Base-by-base conservation (phyloP, 2,113 vertebrate species). In the Fulmarus glacialis region DNA sequence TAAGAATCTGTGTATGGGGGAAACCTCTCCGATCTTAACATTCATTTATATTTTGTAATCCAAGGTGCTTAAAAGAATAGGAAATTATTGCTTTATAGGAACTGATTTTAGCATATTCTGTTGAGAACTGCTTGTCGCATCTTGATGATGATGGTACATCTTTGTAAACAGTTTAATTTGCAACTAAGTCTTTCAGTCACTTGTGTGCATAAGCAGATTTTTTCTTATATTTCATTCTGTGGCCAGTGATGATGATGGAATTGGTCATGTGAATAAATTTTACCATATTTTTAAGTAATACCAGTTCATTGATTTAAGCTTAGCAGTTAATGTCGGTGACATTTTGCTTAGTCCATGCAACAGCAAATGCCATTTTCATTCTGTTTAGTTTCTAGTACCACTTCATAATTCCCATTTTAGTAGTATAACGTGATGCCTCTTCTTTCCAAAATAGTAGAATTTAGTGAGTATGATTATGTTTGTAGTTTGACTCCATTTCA, bases 401-500 rank as follows among this genome's bases (percentile, higher is more conserved):
- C 52, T 95, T 91, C 93, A 87, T 95, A 92, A 95, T 92, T 92
- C 89, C 55, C 73, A 63, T 67, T 91, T 89, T 63, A 45, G 53
- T 68, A 72, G 43, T 63, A 62, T 82, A 53, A 30, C 42, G 73
- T 73, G 91, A 93, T 93, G 93, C 95, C 87, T 80, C 78, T 82
- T 66, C 59, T 66, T 71, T 82, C 80, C 70, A 50, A 70, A 80
- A 88, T 67, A 94, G 66, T 92, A 83, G 71, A 72, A 52, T 95
- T 68, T 92, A 90, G 89, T 67, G 73, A 77, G 30, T 95, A 62
- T 95, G 96, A 87, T 94, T 88, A 82, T 89, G 87, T 84, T 94
- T 95, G 96, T 96, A 97, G 88, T 63, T 71, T 68, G 91, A 84
- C 81, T 81, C 78, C 56, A 45, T 87, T 93, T 95, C 87, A 90